Percentiles rank a stretch among this genome's conserved stretches.
phyloP scores from a whole-genome alignment of 2,888 invertebrate genomes.

The Chrysopilus asiliformis region DNA sequence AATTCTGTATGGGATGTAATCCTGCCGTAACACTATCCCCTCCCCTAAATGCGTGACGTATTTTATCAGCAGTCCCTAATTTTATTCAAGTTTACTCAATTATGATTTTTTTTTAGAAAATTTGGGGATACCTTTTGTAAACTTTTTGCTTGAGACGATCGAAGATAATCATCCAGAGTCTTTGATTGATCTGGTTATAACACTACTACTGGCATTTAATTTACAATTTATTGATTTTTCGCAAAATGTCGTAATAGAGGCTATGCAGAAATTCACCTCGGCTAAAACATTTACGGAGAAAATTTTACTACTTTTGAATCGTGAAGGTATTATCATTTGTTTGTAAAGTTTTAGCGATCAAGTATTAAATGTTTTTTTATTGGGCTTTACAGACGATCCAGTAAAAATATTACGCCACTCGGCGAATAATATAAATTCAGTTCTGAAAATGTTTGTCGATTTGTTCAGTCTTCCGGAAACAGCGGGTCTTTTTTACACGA shows the following conservation, averaged over 20 bases:
- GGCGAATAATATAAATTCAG: slow-evolving; percentile 67
- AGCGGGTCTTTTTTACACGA: slow-evolving; percentile 83
- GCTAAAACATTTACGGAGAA: slow-evolving; percentile 88
- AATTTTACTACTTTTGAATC: slow-evolving; percentile 69
- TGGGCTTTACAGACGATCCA: slow-evolving; percentile 59
- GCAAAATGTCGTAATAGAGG: slow-evolving; percentile 59
- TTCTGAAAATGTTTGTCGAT: slow-evolving; percentile 78
- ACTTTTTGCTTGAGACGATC: slow-evolving; percentile 66
- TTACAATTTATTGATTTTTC: slow-evolving; percentile 59
- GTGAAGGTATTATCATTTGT: slow-evolving; percentile 55
- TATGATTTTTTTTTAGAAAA: slow-evolving; percentile 46
- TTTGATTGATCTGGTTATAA: slow-evolving; percentile 72
- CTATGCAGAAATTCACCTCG: slow-evolving; percentile 50
- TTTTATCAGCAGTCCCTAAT: no score
- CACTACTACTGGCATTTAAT: slow-evolving; percentile 76
- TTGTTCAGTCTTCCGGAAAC: slow-evolving; percentile 67
- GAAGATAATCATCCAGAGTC: slow-evolving; percentile 78
- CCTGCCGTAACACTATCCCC: no score
- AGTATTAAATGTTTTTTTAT: slow-evolving; percentile 1
- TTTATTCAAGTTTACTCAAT: no score
- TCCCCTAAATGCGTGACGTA: no score
- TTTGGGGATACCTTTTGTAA: slow-evolving; percentile 68
- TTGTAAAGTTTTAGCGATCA: slow-evolving; percentile 2
- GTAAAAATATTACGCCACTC: slow-evolving; percentile 73
- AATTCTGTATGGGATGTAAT: no score